These are phyloP conservation scores for Dasyornis broadbenti DNA, from an alignment of 2,113 vertebrate species.

Conservation along the genomic window DNA sequence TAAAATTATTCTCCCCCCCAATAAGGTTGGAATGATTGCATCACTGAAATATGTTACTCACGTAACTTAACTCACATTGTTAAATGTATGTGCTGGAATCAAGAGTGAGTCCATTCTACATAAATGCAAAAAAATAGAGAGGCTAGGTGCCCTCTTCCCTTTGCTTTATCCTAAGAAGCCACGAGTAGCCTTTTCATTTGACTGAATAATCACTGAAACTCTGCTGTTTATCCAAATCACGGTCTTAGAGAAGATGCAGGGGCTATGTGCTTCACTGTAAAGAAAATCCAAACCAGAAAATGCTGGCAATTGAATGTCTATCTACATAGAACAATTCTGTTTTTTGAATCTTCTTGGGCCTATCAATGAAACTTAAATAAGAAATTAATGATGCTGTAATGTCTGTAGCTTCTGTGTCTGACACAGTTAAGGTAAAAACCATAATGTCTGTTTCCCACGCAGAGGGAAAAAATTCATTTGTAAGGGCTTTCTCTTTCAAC, in stretches of 20 bases:
- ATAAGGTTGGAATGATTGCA: neutral
- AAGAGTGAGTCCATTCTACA: neutral
- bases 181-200: neutral
- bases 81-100: neutral
- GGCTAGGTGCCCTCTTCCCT: neutral
- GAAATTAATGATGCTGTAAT: neutral
- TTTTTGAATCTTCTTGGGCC: neutral
- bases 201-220: neutral
- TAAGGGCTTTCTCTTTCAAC: neutral
- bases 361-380: neutral
- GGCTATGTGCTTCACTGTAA: neutral
- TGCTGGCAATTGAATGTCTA: neutral
- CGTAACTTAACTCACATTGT: neutral
- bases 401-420: neutral
- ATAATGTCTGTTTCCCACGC: neutral
- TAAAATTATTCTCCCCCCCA: accelerated
- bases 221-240: neutral
- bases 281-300: neutral
- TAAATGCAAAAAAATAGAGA: neutral
- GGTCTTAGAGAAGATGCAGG: neutral
- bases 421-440: accelerated
- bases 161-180: neutral
- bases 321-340: neutral
- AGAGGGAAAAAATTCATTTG: neutral
- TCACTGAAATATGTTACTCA: neutral